These are phyloP conservation scores for Pimephales promelas DNA, from an alignment of 2,113 vertebrate genomes.

Conservation along the genomic window DNA sequence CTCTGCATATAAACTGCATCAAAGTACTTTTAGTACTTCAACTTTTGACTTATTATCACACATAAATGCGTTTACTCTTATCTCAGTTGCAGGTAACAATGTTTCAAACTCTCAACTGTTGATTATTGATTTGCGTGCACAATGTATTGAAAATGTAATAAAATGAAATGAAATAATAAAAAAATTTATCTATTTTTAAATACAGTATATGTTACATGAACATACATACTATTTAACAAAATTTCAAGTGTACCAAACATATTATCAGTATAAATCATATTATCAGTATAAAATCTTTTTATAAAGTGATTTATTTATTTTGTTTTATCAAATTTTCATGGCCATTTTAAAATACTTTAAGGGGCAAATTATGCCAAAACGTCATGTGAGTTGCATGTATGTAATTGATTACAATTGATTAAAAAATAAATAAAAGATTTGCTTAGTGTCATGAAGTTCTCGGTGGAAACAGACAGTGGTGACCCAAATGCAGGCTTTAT, in stretches of 20 bases:
- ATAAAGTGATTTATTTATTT: background rate
- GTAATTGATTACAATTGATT: conserved; percentile 49
- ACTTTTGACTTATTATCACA: background rate
- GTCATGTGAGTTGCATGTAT: background rate
- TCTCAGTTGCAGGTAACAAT: background rate
- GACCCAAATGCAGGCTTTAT: no score
- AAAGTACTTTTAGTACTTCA: background rate
- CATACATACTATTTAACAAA: background rate
- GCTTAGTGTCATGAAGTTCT: background rate
- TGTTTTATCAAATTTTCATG: background rate
- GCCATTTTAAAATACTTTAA: background rate
- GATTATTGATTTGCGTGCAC: background rate
- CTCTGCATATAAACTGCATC: background rate
- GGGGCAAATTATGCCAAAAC: background rate
- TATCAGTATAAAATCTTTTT: background rate
- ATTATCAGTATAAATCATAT: background rate
- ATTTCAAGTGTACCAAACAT: background rate
- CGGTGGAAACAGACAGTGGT: no score
- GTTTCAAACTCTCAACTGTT: background rate
- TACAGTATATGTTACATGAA: no score
- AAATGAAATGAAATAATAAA: background rate
- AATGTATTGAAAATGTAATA: background rate
- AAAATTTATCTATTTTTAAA: no score
- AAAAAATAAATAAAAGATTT: conserved; percentile 17
- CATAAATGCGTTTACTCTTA: background rate